phyloP scores from a whole-genome alignment of 1,140 invertebrate genomes.

The Oncopeltus fasciatus region DNA sequence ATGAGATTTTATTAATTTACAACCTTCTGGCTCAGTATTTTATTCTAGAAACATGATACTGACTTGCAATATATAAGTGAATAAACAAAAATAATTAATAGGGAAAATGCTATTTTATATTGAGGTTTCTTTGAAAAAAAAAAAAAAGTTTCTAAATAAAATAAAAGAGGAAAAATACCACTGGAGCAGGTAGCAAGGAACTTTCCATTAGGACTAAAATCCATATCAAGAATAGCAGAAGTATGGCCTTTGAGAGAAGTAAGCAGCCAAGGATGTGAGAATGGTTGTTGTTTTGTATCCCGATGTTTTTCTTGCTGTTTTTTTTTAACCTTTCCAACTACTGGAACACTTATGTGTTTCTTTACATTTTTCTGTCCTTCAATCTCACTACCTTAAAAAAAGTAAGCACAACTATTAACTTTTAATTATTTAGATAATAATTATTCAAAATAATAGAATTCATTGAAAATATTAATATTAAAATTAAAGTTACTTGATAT shows the following conservation, averaged over 20 bases:
- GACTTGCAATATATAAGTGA: too few species aligned
- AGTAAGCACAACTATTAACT: neutral
- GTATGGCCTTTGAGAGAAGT: conserved; percentile 68
- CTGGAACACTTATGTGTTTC: neutral
- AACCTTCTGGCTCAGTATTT: too few species aligned
- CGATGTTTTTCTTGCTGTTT: conserved; percentile 21
- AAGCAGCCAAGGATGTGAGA: conserved; percentile 42
- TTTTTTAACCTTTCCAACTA: conserved; percentile 4
- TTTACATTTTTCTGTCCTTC: neutral
- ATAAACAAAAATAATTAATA: too few species aligned
- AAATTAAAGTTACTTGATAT: neutral
- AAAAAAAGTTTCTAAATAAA: neutral
- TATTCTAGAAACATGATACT: too few species aligned
- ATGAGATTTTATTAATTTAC: too few species aligned
- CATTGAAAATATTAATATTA: neutral
- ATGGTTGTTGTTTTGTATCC: conserved; percentile 15
- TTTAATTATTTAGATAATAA: too few species aligned
- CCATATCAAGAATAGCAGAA: conserved; percentile 50
- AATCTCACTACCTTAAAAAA: neutral
- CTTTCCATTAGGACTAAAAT: conserved; percentile 71
- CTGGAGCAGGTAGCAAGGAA: conserved; percentile 64
- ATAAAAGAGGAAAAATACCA: conserved; percentile 36
- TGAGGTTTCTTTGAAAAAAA: neutral
- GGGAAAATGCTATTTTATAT: too few species aligned
- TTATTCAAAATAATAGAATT: too few species aligned